Conservation (phyloP, 2,113 vertebrate species). For the Dermatemys mawii region DNA sequence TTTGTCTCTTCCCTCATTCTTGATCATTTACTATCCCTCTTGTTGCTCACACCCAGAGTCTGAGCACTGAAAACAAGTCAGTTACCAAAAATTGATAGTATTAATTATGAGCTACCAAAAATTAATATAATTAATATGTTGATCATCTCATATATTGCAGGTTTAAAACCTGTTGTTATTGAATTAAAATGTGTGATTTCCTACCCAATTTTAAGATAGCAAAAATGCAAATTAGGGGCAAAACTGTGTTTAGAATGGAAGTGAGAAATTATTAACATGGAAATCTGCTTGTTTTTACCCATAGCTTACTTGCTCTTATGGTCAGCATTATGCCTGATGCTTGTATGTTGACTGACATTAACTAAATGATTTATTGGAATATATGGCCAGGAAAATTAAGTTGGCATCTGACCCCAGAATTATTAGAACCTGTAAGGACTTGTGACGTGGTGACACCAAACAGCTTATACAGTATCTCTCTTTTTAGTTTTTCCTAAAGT, state of each 20-base stretch:
- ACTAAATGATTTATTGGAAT: not conserved
- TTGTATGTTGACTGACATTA: not conserved
- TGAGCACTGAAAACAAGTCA: accelerated
- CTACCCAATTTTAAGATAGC: not conserved
- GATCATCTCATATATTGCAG: not conserved
- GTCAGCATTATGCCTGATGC: not conserved
- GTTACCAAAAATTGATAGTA: accelerated
- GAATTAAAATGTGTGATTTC: not conserved
- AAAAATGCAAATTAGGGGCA: not conserved
- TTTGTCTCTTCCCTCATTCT: not conserved
- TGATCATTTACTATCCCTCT: not conserved
- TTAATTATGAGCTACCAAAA: accelerated
- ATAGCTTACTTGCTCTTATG: not conserved
- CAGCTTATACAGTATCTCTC: not conserved
- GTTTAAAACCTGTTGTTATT: not conserved
- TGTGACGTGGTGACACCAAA: not conserved
- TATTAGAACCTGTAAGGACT: not conserved
- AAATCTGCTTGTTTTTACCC: not conserved
- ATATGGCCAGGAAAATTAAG: not conserved
- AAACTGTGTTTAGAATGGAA: not conserved
- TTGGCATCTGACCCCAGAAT: not conserved
- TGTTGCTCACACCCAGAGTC: not conserved
- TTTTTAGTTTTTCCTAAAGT: not conserved
- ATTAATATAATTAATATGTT: accelerated
- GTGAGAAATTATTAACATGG: not conserved